Percentiles rank a stretch among this genome's conserved stretches.
These are phyloP conservation scores for Mnemiopsis leidyi DNA, from an alignment of 37 sponge, comb jelly and placozoan genomes.

Conservation along the genomic window DNA sequence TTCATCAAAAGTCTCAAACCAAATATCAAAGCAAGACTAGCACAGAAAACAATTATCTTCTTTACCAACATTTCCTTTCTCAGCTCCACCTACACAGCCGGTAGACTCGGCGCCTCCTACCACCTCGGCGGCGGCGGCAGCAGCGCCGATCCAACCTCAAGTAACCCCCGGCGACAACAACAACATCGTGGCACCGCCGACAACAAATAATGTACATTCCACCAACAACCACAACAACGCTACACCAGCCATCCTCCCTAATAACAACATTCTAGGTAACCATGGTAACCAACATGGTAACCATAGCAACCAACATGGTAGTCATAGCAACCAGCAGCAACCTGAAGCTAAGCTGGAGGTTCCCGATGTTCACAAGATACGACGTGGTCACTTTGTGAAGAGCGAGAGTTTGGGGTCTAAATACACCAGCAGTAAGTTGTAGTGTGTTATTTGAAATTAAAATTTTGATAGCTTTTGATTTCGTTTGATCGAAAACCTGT, in stretches of 20 bases:
- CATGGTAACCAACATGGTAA: not conserved
- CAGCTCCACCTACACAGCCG: no score
- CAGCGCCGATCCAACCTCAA: not conserved
- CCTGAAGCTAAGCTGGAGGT: not conserved
- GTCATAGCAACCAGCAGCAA: not conserved
- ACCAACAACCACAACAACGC: not conserved
- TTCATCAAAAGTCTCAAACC: no score
- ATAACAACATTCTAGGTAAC: not conserved
- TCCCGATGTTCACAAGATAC: constrained; percentile 7
- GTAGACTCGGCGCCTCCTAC: no score
- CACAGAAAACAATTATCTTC: no score
- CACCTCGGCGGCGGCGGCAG: not conserved
- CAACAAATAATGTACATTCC: not conserved
- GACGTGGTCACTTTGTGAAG: constrained; percentile 40
- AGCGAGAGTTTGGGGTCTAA: constrained; percentile 18
- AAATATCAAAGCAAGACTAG: no score
- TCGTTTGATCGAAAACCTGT: no score
- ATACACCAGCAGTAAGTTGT: not conserved
- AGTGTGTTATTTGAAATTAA: no score
- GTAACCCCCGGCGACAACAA: not conserved
- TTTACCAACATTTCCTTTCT: no score
- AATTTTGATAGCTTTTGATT: no score
- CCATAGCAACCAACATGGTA: not conserved
- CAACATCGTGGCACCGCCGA: not conserved
- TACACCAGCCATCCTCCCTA: not conserved